Base-by-base conservation (phyloP, 2,113 vertebrate genomes). In the Gallinago paraguaiae region DNA sequence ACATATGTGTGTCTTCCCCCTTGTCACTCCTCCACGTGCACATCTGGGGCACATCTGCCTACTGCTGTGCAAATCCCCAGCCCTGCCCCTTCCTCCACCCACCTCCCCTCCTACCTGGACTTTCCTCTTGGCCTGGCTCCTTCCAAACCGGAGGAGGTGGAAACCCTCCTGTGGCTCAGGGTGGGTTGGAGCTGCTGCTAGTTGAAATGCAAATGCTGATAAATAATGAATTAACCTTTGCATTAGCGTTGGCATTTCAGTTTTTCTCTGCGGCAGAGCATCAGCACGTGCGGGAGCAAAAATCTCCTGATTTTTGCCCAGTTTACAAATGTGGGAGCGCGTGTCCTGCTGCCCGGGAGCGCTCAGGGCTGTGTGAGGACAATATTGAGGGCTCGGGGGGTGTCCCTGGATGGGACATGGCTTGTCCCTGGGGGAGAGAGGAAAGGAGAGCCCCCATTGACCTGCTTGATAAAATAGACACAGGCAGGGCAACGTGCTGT, bases 221-320 rank as follows among this genome's bases (percentile, higher is more conserved):
- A 83, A 96, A 94, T 89, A 88, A 94, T 86, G 76, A 23, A 94
- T 83, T 56, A 41, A 25, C 82, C 30, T 72, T 77, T 5, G 68
- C 82, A 17, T 61, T 82, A 10, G 54, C 0, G 13, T 5, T n/a
- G 69, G 33, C 76, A 2, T 64, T 81, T 71, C 43, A 1, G 25
- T 8, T 77, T 19, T 48, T 46, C 80, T 78, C 22, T 17, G 23
- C 89, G 60, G 94, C 89, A 50, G 82, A 61, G 17, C 72, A 53
- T 39, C 71, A 59, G 76, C 67, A 9, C 7, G 13, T 23, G 33
- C 2, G 22, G 71, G 61, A 65, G 33, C 20, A 13, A 43, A 35
- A 35, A 1, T 43, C 19, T 5, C 0, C 3, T 30, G 39, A 10
- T 39, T 39, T 39, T 39, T 39, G 39, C 46, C 60, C 61, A 78